These are phyloP conservation scores for Dryadula phaetusa DNA, from an alignment of 2,888 invertebrate genomes.

Conservation along the genomic window DNA sequence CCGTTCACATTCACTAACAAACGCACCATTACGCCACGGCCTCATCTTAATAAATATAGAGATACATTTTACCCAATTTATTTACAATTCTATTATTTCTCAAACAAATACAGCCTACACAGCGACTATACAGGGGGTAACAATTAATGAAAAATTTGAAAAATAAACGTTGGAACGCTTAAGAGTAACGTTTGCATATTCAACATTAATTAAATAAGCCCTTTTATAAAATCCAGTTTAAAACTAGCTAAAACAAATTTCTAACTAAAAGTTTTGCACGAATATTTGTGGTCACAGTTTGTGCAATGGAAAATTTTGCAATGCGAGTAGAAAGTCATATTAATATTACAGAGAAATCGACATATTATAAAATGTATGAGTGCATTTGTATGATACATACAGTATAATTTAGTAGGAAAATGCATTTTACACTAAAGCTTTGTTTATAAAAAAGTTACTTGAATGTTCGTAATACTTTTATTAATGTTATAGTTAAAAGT, in stretches of 20 bases:
- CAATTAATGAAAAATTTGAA: conserved; percentile 2
- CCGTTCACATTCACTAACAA: too few relatives aligned
- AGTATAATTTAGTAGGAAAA: too few relatives aligned
- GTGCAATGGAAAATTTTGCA: conserved; percentile 16
- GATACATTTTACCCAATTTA: too few relatives aligned
- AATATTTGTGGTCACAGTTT: conserved; percentile 29
- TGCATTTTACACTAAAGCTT: too few relatives aligned
- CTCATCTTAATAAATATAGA: too few relatives aligned
- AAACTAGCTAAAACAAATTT: conserved; percentile 25
- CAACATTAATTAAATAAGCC: conserved; percentile 21
- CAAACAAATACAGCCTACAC: background rate
- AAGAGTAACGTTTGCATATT: conserved; percentile 7
- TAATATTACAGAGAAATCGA: conserved; percentile 7
- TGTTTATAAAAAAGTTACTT: too few relatives aligned
- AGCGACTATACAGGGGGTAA: background rate
- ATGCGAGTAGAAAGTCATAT: background rate
- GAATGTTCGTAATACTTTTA: too few relatives aligned
- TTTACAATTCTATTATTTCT: too few relatives aligned
- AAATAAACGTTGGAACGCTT: conserved; percentile 2
- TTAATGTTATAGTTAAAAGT: too few relatives aligned
- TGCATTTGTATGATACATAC: too few relatives aligned
- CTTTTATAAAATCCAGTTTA: conserved; percentile 16
- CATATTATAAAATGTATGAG: too few relatives aligned
- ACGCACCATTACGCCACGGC: too few relatives aligned
- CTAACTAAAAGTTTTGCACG: conserved; percentile 18